These are phyloP conservation scores for Mormyrus iriodes DNA, from an alignment of 2,113 vertebrate genomes.

Conservation along the genomic window DNA sequence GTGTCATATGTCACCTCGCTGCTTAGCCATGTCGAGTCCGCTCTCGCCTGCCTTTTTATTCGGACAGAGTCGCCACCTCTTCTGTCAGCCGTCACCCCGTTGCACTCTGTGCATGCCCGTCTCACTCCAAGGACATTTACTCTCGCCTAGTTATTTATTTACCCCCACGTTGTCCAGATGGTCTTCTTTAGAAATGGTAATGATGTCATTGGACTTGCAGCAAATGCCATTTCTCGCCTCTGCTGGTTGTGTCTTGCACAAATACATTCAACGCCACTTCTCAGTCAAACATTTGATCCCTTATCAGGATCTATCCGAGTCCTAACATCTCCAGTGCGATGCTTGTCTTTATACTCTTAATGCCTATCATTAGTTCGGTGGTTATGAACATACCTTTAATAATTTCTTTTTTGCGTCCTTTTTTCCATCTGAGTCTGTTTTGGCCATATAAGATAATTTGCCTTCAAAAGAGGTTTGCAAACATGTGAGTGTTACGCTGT, in stretches of 20 bases:
- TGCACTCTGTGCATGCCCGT: slow-evolving; percentile 1
- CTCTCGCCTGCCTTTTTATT: slow-evolving; percentile 10
- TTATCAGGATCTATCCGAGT: neutral
- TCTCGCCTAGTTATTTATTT: neutral
- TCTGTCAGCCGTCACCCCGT: slow-evolving; percentile 4
- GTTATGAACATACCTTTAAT: neutral
- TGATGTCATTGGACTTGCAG: slow-evolving; percentile 46
- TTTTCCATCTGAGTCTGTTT: neutral
- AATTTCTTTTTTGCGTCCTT: neutral
- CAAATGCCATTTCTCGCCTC: slow-evolving; percentile 29
- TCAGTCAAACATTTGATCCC: neutral
- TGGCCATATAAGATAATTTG: neutral
- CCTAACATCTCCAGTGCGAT: neutral
- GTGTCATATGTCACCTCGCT: neutral
- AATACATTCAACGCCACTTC: neutral
- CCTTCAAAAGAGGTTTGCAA: neutral
- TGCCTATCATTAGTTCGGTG: neutral
- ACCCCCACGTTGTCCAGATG: slow-evolving; percentile 11
- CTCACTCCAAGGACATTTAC: slow-evolving; percentile 48
- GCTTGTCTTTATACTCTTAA: neutral
- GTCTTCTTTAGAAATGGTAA: slow-evolving; percentile 46
- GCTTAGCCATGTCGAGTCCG: slow-evolving; percentile 3
- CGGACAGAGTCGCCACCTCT: slow-evolving; percentile 23
- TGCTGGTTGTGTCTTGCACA: slow-evolving; percentile 32
- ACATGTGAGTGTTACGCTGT: neutral